A percentile compares a stretch with the other conserved stretches of the same genome.
Conservation (phyloP, 2,888 invertebrate genomes). For the Morpho achilles region DNA sequence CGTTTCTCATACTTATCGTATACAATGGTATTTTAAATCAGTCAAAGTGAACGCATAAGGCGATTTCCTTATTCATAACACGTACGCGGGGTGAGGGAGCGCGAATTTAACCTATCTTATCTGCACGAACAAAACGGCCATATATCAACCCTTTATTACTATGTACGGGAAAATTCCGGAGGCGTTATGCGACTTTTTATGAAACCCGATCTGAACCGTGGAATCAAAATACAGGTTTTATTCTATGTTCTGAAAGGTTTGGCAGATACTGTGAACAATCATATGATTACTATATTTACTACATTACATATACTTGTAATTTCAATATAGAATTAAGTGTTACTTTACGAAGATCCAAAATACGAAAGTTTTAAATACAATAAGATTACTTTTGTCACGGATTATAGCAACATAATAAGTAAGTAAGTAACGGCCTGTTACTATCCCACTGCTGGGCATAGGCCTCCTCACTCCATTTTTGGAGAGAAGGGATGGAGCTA, state of each 20-base stretch:
- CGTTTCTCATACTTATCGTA: conserved; percentile 22
- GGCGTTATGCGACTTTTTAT: conserved; percentile 4
- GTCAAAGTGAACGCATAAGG: conserved; percentile 22
- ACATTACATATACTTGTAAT: too few relatives aligned
- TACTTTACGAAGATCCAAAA: too few relatives aligned
- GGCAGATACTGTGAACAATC: too few relatives aligned
- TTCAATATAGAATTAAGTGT: too few relatives aligned
- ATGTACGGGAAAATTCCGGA: conserved; percentile 22
- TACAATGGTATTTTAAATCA: conserved; percentile 26
- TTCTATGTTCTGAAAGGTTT: background rate
- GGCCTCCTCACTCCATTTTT: too few relatives aligned
- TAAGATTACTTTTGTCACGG: too few relatives aligned
- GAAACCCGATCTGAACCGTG: conserved; percentile 4
- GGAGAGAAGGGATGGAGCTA: too few relatives aligned
- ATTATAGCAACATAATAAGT: too few relatives aligned
- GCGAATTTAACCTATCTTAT: conserved; percentile 41
- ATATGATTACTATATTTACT: too few relatives aligned
- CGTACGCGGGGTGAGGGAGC: conserved; percentile 34
- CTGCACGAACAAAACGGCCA: conserved; percentile 33
- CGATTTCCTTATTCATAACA: conserved; percentile 33
- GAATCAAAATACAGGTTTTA: conserved; percentile 2
- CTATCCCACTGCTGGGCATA: too few relatives aligned
- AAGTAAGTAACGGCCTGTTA: too few relatives aligned
- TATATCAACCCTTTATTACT: conserved; percentile 37
- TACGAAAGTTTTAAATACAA: too few relatives aligned